These are phyloP conservation scores for Fringilla coelebs DNA, from an alignment of 2,797 vertebrate genomes.

Conservation along the genomic window DNA sequence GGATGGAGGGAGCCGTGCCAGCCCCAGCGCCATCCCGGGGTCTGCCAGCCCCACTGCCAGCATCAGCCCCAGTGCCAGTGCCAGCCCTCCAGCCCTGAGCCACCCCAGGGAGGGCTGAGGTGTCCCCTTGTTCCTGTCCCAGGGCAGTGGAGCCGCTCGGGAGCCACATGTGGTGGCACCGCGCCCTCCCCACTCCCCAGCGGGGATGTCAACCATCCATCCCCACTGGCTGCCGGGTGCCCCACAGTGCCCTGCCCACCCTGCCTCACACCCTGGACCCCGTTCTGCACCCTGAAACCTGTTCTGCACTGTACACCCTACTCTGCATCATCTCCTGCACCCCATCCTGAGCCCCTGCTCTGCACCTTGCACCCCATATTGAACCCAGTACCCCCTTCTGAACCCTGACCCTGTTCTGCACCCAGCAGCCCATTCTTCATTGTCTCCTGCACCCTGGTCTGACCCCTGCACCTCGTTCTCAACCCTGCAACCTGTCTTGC, in stretches of 20 bases:
- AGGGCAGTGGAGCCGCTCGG: fast-evolving
- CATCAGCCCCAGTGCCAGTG: not conserved
- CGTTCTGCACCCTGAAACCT: not conserved
- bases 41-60: not conserved
- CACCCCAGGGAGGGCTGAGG: too few relatives aligned
- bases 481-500: too few relatives aligned
- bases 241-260: not conserved
- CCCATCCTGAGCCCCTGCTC: not conserved
- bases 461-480: not conserved
- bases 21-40: not conserved
- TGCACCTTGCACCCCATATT: not conserved
- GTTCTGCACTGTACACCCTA: too few relatives aligned
- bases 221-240: fast-evolving
- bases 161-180: fast-evolving
- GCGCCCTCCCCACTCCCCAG: fast-evolving
- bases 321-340: not conserved
- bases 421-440: too few relatives aligned
- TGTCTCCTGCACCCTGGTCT: not conserved
- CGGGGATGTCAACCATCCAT: fast-evolving
- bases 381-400: not conserved
- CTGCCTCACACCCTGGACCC: not conserved
- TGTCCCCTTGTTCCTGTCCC: not conserved
- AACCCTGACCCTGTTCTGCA: too few relatives aligned
- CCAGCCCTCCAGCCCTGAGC: not conserved
- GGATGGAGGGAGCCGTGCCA: not conserved